Base-by-base conservation (phyloP, 2,888 invertebrate genomes). In the Coenonympha arcania region DNA sequence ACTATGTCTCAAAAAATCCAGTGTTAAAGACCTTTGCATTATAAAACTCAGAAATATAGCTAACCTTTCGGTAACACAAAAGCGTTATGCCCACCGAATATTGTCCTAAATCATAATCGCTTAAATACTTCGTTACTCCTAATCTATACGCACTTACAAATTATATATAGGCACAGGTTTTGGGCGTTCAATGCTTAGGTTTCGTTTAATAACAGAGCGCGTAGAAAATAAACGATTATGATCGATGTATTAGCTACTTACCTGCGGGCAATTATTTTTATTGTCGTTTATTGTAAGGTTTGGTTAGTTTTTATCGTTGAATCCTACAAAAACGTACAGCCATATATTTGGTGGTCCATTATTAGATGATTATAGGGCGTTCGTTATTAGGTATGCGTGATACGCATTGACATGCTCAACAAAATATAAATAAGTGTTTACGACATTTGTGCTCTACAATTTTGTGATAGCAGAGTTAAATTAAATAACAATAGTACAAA, bases 301-400 rank as follows among this genome's bases (percentile, higher is more conserved):
- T 8, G 11, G n/a, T 19, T n/a, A 20, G 11, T 19, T 19, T 11
- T n/a, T 11, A 6, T 19, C 19, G 11, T 36, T 6, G 11, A 20
- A 36, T 36, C 36, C 5, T 18, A 33, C 36, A 36, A 36, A 19
- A 36, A 36, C 36, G n/a, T n/a, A n/a, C n/a, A n/a, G n/a, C n/a
- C n/a, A n/a, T n/a, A n/a, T n/a, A n/a, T n/a, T n/a, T n/a, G n/a
- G n/a, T n/a, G n/a, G n/a, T n/a, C n/a, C n/a, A n/a, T n/a, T n/a
- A n/a, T n/a, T n/a, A n/a, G n/a, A n/a, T n/a, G n/a, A n/a, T n/a
- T n/a, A n/a, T n/a, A n/a, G n/a, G n/a, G n/a, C n/a, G n/a, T n/a
- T n/a, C n/a, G n/a, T n/a, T n/a, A n/a, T n/a, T n/a, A n/a, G n/a
- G n/a, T 16, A 34, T 11, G 36, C 36, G 19, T 36, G n/a, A 11